Percentiles rank a stretch among this genome's conserved stretches.
Evolutionary conservation across 35 echinoderm and acorn worm genomes (phyloP).

Genomic region (Chiridota heheva): DNA sequence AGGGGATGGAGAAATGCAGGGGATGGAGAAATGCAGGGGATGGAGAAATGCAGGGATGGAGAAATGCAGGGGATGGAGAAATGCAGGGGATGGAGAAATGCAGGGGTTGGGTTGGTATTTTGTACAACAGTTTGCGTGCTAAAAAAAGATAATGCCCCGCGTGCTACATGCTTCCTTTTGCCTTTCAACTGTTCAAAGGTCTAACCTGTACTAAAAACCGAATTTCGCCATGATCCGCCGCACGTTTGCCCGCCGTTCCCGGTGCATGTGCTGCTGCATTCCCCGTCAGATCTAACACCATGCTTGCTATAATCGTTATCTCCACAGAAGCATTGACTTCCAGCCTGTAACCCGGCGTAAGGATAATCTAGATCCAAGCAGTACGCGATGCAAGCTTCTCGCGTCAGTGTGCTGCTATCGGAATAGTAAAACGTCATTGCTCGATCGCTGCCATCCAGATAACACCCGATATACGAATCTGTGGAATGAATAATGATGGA

Average conservation of each 20-base stretch:
- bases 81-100: too few species aligned
- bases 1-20: too few species aligned
- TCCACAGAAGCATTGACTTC: constrained; percentile 6
- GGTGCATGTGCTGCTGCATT: constrained; percentile 16
- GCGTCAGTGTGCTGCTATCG: constrained; percentile 3
- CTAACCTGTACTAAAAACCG: too few species aligned
- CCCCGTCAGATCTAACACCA: constrained; percentile 17
- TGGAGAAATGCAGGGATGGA: too few species aligned
- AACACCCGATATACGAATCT: constrained; percentile 44
- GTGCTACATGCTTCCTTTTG: too few species aligned
- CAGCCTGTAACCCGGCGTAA: constrained; percentile 25
- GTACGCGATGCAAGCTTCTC: constrained; percentile 12
- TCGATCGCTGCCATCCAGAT: neutral
- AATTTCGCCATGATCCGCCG: constrained; percentile 37
- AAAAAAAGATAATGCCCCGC: too few species aligned
- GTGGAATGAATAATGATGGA: too few species aligned
- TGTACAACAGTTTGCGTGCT: too few species aligned
- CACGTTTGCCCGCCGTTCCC: constrained; percentile 15
- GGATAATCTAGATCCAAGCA: constrained; percentile 17
- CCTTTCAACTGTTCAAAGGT: too few species aligned
- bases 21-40: too few species aligned
- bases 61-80: too few species aligned
- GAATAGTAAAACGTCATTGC: constrained; percentile 3
- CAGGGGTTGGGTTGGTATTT: too few species aligned
- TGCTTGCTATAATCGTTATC: constrained; percentile 10